These are phyloP conservation scores for Drosophila setosimentum DNA, from an alignment of 2,888 invertebrate genomes.

Conservation along the genomic window DNA sequence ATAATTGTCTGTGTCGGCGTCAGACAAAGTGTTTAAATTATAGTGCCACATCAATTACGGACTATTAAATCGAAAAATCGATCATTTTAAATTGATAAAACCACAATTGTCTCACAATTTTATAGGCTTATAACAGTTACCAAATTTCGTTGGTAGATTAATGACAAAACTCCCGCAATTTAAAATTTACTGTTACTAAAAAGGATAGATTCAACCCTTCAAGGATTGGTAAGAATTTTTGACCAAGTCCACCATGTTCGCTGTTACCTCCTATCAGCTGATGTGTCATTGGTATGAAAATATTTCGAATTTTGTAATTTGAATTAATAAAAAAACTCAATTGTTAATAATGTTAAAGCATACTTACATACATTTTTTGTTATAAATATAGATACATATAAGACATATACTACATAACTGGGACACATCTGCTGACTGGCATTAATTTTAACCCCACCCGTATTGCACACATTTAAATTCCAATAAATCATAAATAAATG, in stretches of 20 bases:
- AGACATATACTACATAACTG: background rate
- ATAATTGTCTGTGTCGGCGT: too few species aligned
- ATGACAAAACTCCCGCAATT: background rate
- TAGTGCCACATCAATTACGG: too few species aligned
- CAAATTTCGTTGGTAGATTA: background rate
- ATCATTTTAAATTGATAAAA: background rate
- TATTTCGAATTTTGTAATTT: background rate
- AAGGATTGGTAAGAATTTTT: background rate
- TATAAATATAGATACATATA: background rate
- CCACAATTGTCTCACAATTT: background rate
- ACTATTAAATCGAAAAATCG: too few species aligned
- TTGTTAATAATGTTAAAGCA: background rate
- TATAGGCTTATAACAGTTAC: background rate
- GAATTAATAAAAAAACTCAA: background rate
- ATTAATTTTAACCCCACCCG: background rate
- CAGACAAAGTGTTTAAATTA: too few species aligned
- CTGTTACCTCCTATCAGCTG: background rate
- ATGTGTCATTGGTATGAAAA: background rate
- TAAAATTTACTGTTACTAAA: too few species aligned
- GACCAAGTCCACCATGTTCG: background rate
- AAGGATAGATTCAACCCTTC: background rate
- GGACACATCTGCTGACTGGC: conserved; percentile 11
- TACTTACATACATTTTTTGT: too few species aligned
- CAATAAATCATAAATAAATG: conserved; percentile 71
- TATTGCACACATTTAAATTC: conserved; percentile 61